Evolutionary conservation across 64 coral and sea anemone species (phyloP), one percentile per base, ranked within the genome.

Genomic region (Astreopora myriophthalma): DNA sequence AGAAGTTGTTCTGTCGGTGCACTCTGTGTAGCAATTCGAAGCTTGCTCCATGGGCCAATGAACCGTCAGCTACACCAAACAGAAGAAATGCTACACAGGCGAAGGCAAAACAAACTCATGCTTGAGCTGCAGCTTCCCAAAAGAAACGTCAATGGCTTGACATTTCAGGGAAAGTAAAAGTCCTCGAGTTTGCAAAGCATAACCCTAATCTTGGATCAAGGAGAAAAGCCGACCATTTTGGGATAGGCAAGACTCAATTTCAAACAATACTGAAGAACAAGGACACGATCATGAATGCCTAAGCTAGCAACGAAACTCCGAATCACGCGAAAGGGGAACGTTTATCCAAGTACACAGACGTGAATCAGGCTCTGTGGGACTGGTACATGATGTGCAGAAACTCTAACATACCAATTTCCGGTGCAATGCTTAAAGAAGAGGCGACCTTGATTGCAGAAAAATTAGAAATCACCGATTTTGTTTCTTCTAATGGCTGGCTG

Each of bases 331-430:
- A 87, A 87, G 49, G 61, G 87, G 79, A 67, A 36, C n/a, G 37
- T 69, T 46, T 34, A 67, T 33, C 48, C 20, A 93, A 87, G 17
- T 79, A 93, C 27, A 63, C 84, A 44, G 69, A 92, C 27, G 67
- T 94, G 46, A 94, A 94, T 64, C 13, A 88, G 35, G 74, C 85
- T 42, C 39, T 94, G 14, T 88, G 92, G 85, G 28, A 94, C 66
- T 94, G 92, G 92, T 94, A 88, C 60, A 55, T 38, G 1, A 70
- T 84, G 92, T 88, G 92, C 30, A 73, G 85, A 82, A 73, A 94
- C 29, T 94, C 85, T 33, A 88, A 82, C 30, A 94, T 88, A 11
- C 84, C 74, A 1, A 29, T 88, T 72, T 88, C 85, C 16, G 85
- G 92, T 34, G 1, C 84, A 1, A 81, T 88, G 92, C 74, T 88